A percentile compares a stretch with the other conserved stretches of the same genome.
These are phyloP conservation scores for Peromyscus eremicus DNA, from an alignment of 2,797 vertebrate genomes.

Conservation along the genomic window DNA sequence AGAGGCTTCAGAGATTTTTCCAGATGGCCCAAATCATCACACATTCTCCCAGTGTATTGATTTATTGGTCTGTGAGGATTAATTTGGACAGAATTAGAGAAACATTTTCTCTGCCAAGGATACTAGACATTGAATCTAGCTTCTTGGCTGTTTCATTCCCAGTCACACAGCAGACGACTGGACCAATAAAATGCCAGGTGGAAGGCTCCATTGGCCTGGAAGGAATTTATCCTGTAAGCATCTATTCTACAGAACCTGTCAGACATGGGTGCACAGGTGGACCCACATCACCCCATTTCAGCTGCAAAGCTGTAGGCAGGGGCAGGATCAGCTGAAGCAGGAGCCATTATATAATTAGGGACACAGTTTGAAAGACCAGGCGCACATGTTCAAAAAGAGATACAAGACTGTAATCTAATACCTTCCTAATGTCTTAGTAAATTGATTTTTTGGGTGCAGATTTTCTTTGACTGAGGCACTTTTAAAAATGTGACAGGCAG, in stretches of 20 bases:
- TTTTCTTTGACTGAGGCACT: slow-evolving; percentile 29
- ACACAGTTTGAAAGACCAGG: slow-evolving; percentile 53
- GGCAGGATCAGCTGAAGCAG: not conserved
- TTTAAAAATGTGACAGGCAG: slow-evolving; percentile 39
- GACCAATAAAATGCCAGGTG: slow-evolving; percentile 51
- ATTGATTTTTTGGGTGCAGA: not conserved
- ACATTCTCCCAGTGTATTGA: slow-evolving; percentile 67
- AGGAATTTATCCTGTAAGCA: not conserved
- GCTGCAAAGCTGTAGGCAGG: not conserved
- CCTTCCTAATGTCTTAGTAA: slow-evolving; percentile 37
- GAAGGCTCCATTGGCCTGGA: not conserved
- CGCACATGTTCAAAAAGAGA: slow-evolving; percentile 48
- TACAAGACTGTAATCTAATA: slow-evolving; percentile 6
- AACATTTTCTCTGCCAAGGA: slow-evolving; percentile 78
- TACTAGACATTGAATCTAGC: slow-evolving; percentile 15
- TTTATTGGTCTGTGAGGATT: slow-evolving; percentile 68
- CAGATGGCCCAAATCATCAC: slow-evolving; percentile 71
- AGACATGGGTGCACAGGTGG: not conserved
- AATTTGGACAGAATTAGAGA: slow-evolving; percentile 75
- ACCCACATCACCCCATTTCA: not conserved
- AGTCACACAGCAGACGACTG: slow-evolving; percentile 58
- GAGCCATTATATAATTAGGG: slow-evolving; percentile 3
- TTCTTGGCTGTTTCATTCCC: slow-evolving; percentile 20
- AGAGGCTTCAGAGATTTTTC: slow-evolving; percentile 39
- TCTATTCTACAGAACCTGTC: not conserved